Evolutionary conservation across 1,140 invertebrate species (phyloP).

Genomic region (Goniozus legneri): DNA sequence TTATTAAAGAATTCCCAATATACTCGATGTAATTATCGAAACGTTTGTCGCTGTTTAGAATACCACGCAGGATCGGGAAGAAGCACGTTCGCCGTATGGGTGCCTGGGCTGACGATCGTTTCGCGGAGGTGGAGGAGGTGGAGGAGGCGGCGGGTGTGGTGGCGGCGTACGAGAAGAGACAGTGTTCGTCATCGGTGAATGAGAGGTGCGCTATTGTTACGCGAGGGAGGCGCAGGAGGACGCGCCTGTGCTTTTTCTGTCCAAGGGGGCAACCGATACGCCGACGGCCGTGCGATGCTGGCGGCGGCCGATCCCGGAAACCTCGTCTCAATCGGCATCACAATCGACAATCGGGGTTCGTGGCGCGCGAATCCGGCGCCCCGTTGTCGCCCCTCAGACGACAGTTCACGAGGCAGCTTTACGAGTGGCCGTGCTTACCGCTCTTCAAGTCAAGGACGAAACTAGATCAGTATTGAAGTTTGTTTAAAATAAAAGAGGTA

Average conservation of each 20-base stretch:
- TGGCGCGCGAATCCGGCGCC: not conserved
- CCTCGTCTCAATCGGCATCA: too few species aligned
- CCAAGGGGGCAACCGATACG: not conserved
- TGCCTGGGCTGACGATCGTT: slow-evolving; percentile 52
- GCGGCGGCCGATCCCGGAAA: too few species aligned
- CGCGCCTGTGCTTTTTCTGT: not conserved
- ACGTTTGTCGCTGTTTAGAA: slow-evolving; percentile 29
- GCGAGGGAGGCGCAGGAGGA: slow-evolving; percentile 31
- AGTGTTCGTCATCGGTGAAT: not conserved
- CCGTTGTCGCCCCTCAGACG: slow-evolving; percentile 36
- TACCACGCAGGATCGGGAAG: slow-evolving; percentile 37
- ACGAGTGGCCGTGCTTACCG: slow-evolving; percentile 46
- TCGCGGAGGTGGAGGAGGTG: slow-evolving; percentile 42
- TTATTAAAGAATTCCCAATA: too few species aligned
- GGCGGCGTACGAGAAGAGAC: too few species aligned
- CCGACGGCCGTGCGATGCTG: slow-evolving; percentile 23
- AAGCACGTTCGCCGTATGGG: slow-evolving; percentile 51
- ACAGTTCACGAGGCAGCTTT: slow-evolving; percentile 45
- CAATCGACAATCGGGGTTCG: too few species aligned
- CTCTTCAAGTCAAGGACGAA: slow-evolving; percentile 51
- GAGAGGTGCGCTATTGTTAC: not conserved
- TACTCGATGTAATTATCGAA: too few species aligned
- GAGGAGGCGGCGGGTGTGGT: not conserved
- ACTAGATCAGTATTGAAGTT: slow-evolving; percentile 33
- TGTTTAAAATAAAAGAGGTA: too few species aligned